phyloP scores from a whole-genome alignment of 2,797 vertebrate species.

The Eulemur coronatus region DNA sequence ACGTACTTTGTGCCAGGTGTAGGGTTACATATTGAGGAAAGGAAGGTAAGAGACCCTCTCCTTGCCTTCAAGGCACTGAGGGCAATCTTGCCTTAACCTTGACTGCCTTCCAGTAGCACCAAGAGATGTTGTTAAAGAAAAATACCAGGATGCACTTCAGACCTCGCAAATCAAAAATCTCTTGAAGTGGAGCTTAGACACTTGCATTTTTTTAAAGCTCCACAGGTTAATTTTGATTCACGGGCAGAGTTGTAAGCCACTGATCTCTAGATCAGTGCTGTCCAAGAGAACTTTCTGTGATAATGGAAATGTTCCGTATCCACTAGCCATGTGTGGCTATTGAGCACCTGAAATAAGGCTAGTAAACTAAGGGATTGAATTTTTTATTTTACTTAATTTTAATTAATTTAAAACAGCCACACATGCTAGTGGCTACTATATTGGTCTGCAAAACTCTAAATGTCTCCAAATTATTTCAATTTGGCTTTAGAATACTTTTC shows the following conservation, averaged over 20 bases:
- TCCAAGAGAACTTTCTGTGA: neutral
- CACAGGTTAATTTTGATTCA: neutral
- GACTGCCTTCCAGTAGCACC: neutral
- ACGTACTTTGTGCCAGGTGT: neutral
- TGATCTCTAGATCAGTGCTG: neutral
- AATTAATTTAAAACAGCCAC: neutral
- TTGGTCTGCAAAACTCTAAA: neutral
- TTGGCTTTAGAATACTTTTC: neutral
- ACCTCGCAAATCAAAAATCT: neutral
- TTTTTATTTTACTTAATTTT: conserved; percentile 32
- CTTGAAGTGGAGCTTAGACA: neutral
- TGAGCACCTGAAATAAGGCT: conserved; percentile 5
- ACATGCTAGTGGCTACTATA: neutral
- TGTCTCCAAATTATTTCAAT: neutral
- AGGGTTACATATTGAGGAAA: neutral
- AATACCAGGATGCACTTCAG: neutral
- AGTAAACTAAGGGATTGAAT: neutral
- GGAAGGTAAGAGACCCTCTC: neutral
- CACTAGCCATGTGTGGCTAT: neutral
- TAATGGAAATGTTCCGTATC: neutral
- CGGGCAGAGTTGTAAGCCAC: neutral
- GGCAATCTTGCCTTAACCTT: neutral
- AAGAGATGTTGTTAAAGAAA: neutral
- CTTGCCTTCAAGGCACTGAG: neutral
- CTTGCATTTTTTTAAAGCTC: neutral